Evolutionary conservation across 2,888 invertebrate genomes (phyloP).

Genomic region (Rhyacophila evoluta): DNA sequence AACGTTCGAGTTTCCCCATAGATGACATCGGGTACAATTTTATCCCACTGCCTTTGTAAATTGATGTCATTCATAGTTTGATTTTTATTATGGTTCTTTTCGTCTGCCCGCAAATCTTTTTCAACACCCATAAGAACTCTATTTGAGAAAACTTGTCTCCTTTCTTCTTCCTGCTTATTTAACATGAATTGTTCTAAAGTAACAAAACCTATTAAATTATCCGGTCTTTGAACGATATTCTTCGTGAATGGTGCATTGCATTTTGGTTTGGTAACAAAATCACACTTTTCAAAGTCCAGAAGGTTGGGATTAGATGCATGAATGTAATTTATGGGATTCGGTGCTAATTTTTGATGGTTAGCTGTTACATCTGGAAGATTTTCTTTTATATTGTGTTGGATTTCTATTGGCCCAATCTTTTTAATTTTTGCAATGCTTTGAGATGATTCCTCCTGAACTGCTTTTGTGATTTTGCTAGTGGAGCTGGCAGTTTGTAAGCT

Average conservation of each 20-base stretch:
- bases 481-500: slow-evolving; percentile 3
- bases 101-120: slow-evolving; percentile 58
- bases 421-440: slow-evolving; percentile 53
- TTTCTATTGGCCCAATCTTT: slow-evolving; percentile 52
- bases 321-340: slow-evolving; percentile 73
- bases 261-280: slow-evolving; percentile 62
- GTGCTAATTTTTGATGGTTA: slow-evolving; percentile 58
- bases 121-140: slow-evolving; percentile 70
- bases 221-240: slow-evolving; percentile 65
- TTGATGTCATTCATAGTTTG: slow-evolving; percentile 39
- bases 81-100: slow-evolving; percentile 55
- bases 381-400: slow-evolving; percentile 28
- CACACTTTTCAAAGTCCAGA: slow-evolving; percentile 72
- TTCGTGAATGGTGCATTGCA: slow-evolving; percentile 62
- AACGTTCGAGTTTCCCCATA: slow-evolving; percentile 64
- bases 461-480: slow-evolving; percentile 30
- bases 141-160: slow-evolving; percentile 71
- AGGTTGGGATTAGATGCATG: slow-evolving; percentile 81
- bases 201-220: slow-evolving; percentile 76
- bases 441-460: slow-evolving; percentile 41
- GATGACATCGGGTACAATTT: slow-evolving; percentile 70
- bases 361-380: slow-evolving; percentile 44
- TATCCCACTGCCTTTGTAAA: slow-evolving; percentile 59
- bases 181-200: slow-evolving; percentile 86
- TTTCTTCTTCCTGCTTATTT: slow-evolving; percentile 80